Base-by-base conservation (phyloP, 2,888 invertebrate species). In the Ectemnius lituratus region DNA sequence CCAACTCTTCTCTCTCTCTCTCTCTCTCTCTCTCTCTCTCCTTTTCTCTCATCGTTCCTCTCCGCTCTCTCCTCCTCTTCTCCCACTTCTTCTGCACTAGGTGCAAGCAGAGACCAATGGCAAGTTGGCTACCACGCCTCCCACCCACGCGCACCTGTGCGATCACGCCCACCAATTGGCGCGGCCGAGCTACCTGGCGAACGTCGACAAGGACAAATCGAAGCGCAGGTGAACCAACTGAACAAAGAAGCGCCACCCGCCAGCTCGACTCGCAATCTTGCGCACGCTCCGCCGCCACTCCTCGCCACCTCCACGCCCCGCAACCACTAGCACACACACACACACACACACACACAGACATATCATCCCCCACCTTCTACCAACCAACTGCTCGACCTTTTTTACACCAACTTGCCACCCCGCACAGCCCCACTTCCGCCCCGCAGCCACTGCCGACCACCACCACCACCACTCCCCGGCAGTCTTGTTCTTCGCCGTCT, bases 141-240 rank as follows among this genome's bases (percentile, higher is more conserved):
- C 87, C 90, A 90, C 90, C 90, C 88, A 90, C 90, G 89, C 90
- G 89, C 89, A 90, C 90, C 14, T 16, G 90, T 90, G 90, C 82
- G 82, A 73, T 57, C 87, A 88, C 90, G 90, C 88, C 90, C 86
- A 88, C 87, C 86, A 80, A 80, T 84, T 84, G 84, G 86, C 85
- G 86, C 85, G 86, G 58, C 71, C 80, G 72, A 56, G 78, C 84
- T 84, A 82, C 78, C 83, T 79, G 76, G 80, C 78, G 79, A 77
- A 82, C 80, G 71, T 45, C 67, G 46, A 62, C 52, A 63, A 45
- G 62, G 11, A 37, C 37, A 18, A 67, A 60, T 37, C 52, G 63
- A 56, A 49, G 28, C 61, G 56, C 62, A 67, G 67, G 60, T 47
- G 23, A 46, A 23, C 23, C 23, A 23, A 52, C 16, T 16, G 16